phyloP scores from a whole-genome alignment of 2,888 invertebrate genomes.

The Ophioninae sp. region DNA sequence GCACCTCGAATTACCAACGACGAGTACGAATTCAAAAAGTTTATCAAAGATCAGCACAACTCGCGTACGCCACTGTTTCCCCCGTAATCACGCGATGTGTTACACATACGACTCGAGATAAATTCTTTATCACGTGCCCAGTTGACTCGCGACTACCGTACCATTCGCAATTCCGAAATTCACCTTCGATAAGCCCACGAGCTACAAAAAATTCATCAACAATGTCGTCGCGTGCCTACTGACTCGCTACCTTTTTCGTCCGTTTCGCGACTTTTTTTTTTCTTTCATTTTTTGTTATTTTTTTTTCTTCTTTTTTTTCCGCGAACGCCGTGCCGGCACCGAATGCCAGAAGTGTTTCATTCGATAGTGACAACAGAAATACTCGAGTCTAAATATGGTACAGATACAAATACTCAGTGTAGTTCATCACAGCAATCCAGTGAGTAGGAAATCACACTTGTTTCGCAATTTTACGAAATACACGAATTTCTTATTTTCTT shows the following conservation, averaged over 20 bases:
- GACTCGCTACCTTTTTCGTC: not conserved
- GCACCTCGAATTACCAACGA: constrained; percentile 17
- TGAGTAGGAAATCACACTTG: constrained; percentile 65
- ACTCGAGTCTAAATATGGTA: constrained; percentile 69
- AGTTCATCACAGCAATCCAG: constrained; percentile 73
- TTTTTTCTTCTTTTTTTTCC: not conserved
- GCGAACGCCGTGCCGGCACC: not conserved
- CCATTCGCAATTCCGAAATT: constrained; percentile 54
- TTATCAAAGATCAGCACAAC: constrained; percentile 67
- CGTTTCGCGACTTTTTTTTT: not conserved
- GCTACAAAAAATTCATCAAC: constrained; percentile 34
- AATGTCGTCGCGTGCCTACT: constrained; percentile 42
- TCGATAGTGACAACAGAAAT: constrained; percentile 13
- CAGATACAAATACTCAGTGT: constrained; percentile 75
- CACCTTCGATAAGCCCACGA: constrained; percentile 2
- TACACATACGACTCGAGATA: constrained; percentile 70
- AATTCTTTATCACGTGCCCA: constrained; percentile 71
- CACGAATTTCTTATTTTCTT: not conserved
- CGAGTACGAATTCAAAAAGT: constrained; percentile 60
- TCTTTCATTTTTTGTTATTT: not conserved
- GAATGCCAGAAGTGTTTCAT: not conserved
- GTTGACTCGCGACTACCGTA: constrained; percentile 68
- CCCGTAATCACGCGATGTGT: constrained; percentile 69
- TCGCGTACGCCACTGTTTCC: constrained; percentile 61
- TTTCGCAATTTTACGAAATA: not conserved